A percentile compares a stretch with the other conserved stretches of the same genome.
These are phyloP conservation scores for Riptortus pedestris DNA, from an alignment of 1,140 invertebrate genomes.

Conservation along the genomic window DNA sequence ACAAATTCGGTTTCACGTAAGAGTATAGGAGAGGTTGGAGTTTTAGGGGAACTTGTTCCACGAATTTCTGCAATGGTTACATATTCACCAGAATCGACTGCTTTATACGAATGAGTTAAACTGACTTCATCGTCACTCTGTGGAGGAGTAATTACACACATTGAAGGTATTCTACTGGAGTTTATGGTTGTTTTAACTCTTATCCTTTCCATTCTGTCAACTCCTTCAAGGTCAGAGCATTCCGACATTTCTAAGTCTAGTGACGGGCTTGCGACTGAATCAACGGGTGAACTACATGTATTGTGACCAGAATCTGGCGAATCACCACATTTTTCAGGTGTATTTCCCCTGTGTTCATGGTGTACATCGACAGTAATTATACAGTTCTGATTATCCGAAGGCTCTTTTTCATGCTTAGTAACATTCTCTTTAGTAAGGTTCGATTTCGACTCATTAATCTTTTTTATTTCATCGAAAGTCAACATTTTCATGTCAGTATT, in stretches of 20 bases:
- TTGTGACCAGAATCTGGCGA: slow-evolving; percentile 65
- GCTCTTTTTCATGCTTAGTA: slow-evolving; percentile 26
- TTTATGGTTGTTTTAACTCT: slow-evolving; percentile 76
- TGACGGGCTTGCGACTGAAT: slow-evolving; percentile 57
- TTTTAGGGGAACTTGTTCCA: slow-evolving; percentile 50
- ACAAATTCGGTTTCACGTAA: slow-evolving; percentile 59
- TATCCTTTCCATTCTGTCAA: slow-evolving; percentile 72
- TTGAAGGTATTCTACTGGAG: slow-evolving; percentile 75
- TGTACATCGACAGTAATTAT: slow-evolving; percentile 33
- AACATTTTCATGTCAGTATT: slow-evolving; percentile 36
- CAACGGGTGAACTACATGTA: slow-evolving; percentile 67
- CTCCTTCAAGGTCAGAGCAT: slow-evolving; percentile 69
- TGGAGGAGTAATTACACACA: slow-evolving; percentile 82
- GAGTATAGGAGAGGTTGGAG: slow-evolving; percentile 35
- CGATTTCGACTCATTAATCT: slow-evolving; percentile 24
- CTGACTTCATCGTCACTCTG: slow-evolving; percentile 70
- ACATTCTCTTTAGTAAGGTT: slow-evolving; percentile 32
- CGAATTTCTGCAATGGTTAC: slow-evolving; percentile 72
- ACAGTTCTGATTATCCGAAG: slow-evolving; percentile 16
- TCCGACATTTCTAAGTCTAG: slow-evolving; percentile 64
- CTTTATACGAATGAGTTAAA: slow-evolving; percentile 27
- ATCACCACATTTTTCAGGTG: slow-evolving; percentile 32
- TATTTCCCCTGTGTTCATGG: slow-evolving; percentile 24
- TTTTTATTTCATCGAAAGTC: slow-evolving; percentile 25
- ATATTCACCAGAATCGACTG: slow-evolving; percentile 59